Evolutionary conservation across 1,140 invertebrate genomes (phyloP), one percentile per base, ranked within the genome.

Genomic region (Lordiphosa stackelbergi): DNA sequence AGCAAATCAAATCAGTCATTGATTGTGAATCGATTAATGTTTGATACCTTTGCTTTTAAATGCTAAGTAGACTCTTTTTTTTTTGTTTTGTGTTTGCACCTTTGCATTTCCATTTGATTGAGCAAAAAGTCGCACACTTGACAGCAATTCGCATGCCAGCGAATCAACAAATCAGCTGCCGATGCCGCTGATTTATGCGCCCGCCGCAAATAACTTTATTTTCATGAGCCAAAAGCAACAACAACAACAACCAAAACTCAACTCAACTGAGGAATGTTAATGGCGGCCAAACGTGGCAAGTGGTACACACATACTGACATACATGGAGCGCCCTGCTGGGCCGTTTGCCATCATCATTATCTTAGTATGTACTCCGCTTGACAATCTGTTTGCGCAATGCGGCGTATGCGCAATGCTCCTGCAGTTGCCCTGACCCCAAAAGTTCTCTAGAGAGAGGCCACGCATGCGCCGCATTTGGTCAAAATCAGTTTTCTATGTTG

Each of bases 401-500:
- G 47, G 59, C 64, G 64, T 66, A 66, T 66, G 64, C 64, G 64
- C 64, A 62, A 66, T 36, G 28, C 28, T 31, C 28, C 28, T 31
- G 28, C 28, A 31, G 28, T 47, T 51, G 49, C 45, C 57, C n/a
- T 48, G 64, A 60, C 62, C 62, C 53, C 64, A 66, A 62, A 55
- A 47, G 28, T 49, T 66, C 36, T 41, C 24, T 24, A 19, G n/a
- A 31, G 28, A 31, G 12, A 41, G 35, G 46, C 22, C 58, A 53
- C 58, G 64, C 64, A 61, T 66, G 58, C 58, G 47, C 58, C 41
- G 43, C 58, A 56, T 61, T 56, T 62, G 64, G 64, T 35, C 58
- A 62, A 66, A 49, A 40, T 38, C 10, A 48, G 31, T 51, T 28
- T 41, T 46, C 51, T 56, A 51, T 40, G 36, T 37, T 37, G 24